phyloP scores from a whole-genome alignment of 2,888 invertebrate species.

The Piscicola geometra region DNA sequence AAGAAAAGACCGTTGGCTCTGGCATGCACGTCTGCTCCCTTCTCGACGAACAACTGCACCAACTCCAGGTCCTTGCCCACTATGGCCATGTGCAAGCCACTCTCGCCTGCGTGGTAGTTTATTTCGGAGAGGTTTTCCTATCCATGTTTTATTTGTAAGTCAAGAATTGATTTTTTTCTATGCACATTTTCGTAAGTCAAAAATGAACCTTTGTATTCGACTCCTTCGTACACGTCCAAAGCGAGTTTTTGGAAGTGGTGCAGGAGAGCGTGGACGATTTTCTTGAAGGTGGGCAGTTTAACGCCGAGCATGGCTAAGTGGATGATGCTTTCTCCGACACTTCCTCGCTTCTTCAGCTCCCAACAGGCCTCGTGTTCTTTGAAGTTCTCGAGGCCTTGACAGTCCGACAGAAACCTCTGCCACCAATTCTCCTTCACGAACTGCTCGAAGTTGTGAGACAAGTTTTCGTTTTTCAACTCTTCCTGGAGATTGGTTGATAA shows the following conservation, averaged over 20 bases:
- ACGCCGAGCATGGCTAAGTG: slow-evolving; percentile 86
- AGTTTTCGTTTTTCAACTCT: too few species aligned
- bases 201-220: slow-evolving; percentile 79
- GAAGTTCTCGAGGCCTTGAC: slow-evolving; percentile 38
- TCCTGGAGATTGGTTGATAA: too few species aligned
- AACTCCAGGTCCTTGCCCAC: slow-evolving; percentile 92
- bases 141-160: too few species aligned
- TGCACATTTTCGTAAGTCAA: too few species aligned
- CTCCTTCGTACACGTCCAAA: slow-evolving; percentile 90
- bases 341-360: slow-evolving; percentile 93
- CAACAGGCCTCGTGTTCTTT: slow-evolving; percentile 73
- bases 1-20: slow-evolving; percentile 92
- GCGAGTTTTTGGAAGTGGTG: slow-evolving; percentile 85
- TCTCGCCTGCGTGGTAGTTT: too few species aligned
- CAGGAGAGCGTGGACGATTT: slow-evolving; percentile 80
- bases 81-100: slow-evolving; percentile 88
- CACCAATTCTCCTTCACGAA: too few species aligned
- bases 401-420: slow-evolving; percentile 6
- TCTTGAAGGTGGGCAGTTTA: slow-evolving; percentile 75
- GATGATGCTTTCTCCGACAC: slow-evolving; percentile 85
- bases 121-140: too few species aligned
- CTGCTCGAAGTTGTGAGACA: too few species aligned
- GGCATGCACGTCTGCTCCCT: slow-evolving; percentile 85
- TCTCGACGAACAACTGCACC: slow-evolving; percentile 84
- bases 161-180: too few species aligned